Evolutionary conservation across 1,140 invertebrate genomes (phyloP).

Genomic region (Papilio xuthus): DNA sequence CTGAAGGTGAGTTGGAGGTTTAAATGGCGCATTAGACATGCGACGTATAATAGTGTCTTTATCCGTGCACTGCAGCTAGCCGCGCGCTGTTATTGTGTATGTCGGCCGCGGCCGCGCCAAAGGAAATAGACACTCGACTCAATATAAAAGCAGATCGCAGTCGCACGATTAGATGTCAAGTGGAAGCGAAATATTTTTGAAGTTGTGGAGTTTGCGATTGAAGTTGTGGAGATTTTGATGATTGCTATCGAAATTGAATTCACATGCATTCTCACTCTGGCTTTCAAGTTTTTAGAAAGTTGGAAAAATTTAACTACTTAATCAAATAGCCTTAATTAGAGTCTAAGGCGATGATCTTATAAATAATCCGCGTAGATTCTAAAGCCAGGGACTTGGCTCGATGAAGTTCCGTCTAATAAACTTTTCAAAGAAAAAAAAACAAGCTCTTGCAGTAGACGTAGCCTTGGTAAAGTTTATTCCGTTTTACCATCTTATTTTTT

Average conservation of each 20-base stretch:
- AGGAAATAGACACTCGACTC: too few species aligned
- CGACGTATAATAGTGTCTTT: not conserved
- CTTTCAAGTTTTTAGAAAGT: not conserved
- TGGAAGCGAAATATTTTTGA: too few species aligned
- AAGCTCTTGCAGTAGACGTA: not conserved
- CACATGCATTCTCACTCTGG: too few species aligned
- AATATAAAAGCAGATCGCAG: too few species aligned
- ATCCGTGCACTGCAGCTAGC: too few species aligned
- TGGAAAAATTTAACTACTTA: not conserved
- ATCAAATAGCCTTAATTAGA: not conserved
- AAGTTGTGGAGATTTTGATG: too few species aligned
- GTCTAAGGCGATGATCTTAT: not conserved
- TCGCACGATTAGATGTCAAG: too few species aligned
- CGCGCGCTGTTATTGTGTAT: too few species aligned
- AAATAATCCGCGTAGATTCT: not conserved
- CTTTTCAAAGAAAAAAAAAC: not conserved
- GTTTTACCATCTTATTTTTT: not conserved
- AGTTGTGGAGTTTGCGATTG: too few species aligned
- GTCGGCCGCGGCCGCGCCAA: too few species aligned
- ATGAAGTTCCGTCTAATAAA: constrained; percentile 1
- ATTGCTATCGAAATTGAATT: too few species aligned
- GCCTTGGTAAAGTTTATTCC: not conserved
- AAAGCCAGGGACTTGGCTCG: not conserved
- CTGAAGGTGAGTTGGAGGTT: too few species aligned
- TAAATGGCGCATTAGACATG: not conserved